Base-by-base conservation (phyloP, 2,113 vertebrate genomes). In the Psammodynastes pulverulentus region DNA sequence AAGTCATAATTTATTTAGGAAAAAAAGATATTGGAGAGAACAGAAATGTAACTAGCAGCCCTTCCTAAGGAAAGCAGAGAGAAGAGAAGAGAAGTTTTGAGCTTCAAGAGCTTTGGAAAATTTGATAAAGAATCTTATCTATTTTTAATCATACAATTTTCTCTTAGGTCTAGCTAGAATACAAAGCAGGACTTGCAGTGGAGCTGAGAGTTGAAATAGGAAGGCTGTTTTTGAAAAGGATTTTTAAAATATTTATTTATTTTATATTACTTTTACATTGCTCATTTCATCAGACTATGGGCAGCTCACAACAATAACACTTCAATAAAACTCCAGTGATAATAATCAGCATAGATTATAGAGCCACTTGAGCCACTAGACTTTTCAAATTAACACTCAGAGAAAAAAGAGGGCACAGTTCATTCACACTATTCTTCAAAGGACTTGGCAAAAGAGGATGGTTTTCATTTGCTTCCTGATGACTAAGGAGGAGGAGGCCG, bases 401-500 rank as follows among this genome's bases (percentile, higher is more conserved):
- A 5, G 29, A 2, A 3, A 72, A 72, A 9, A 34, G n/a, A 34
- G 13, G n/a, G 15, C n/a, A 34, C 62, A 72, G 4, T 17, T 72
- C n/a, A 72, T 72, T 72, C n/a, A 34, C 15, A 7, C 15, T 34
- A 34, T 72, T 17, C n/a, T 72, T 72, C 67, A 39, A 39, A 72
- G 13, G 5, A 24, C 67, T 34, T 17, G 19, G 15, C 67, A 72
- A 72, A 34, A 72, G 62, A 72, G 13, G 15, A 17, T 34, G 13
- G 15, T 72, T 72, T 34, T 72, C 62, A 34, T 5, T 15, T 19
- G 67, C n/a, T 72, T 72, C n/a, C 67, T 72, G n/a, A 7, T 34
- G 5, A n/a, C n/a, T 34, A 17, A 17, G n/a, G 5, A 72, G 15
- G 5, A 19, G n/a, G 15, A 2, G n/a, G n/a, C 0, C 1, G 2